These are phyloP conservation scores for Lasaia peninsularis DNA, from an alignment of 1,140 invertebrate genomes.

Conservation along the genomic window DNA sequence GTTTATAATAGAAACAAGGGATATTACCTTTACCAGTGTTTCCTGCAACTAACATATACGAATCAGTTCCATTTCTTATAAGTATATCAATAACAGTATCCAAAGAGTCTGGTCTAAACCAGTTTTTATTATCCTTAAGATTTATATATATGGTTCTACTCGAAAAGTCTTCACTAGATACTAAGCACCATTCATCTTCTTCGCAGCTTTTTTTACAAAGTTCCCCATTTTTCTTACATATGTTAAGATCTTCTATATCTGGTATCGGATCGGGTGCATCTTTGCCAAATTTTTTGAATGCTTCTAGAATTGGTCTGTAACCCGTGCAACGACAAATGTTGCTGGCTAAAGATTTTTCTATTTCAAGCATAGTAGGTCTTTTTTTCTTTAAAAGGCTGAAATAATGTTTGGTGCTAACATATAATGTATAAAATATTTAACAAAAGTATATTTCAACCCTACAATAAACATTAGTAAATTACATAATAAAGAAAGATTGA, in stretches of 20 bases:
- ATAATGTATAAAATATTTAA: too few relatives aligned
- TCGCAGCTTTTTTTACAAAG: slow-evolving; percentile 47
- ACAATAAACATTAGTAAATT: too few relatives aligned
- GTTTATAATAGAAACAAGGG: too few relatives aligned
- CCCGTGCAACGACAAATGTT: slow-evolving; percentile 91
- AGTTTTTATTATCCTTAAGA: slow-evolving; percentile 42
- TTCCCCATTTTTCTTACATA: slow-evolving; percentile 40
- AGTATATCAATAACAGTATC: slow-evolving; percentile 41
- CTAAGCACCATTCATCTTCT: slow-evolving; percentile 48
- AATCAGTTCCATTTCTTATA: slow-evolving; percentile 28
- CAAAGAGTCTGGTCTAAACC: slow-evolving; percentile 32
- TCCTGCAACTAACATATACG: slow-evolving; percentile 77
- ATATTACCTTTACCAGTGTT: slow-evolving; percentile 75
- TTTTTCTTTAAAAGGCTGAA: slow-evolving; percentile 52
- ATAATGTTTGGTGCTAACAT: too few relatives aligned
- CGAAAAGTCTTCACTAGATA: slow-evolving; percentile 34
- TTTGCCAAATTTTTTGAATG: slow-evolving; percentile 83
- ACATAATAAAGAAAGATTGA: too few relatives aligned
- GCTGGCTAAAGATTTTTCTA: slow-evolving; percentile 84
- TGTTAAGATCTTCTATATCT: slow-evolving; percentile 52
- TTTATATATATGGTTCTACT: slow-evolving; percentile 39
- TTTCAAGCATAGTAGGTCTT: slow-evolving; percentile 78
- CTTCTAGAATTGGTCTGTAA: slow-evolving; percentile 87
- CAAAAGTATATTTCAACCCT: too few relatives aligned
- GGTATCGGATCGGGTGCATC: slow-evolving; percentile 31